Percentiles rank a stretch among this genome's conserved stretches.
Evolutionary conservation across 2,113 vertebrate species (phyloP).

Genomic region (Heterochromis multidens): DNA sequence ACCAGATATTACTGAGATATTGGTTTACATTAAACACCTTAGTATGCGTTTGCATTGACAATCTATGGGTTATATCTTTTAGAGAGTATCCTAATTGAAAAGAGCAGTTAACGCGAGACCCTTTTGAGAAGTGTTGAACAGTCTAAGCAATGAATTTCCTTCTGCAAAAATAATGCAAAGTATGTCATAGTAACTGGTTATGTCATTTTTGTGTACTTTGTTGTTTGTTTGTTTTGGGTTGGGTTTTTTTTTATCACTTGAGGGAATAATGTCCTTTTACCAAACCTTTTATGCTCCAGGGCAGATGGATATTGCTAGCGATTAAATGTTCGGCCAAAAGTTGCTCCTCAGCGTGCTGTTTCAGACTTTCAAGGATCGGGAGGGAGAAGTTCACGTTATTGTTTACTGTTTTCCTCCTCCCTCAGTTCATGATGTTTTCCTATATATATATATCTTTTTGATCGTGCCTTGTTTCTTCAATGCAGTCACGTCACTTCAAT

Average conservation of each 20-base stretch:
- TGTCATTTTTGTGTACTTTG: slow-evolving; percentile 11
- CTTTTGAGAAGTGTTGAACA: background rate
- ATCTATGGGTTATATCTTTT: slow-evolving; percentile 60
- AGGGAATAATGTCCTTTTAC: slow-evolving; percentile 25
- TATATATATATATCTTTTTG: slow-evolving; percentile 50
- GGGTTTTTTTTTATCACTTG: background rate
- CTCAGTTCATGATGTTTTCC: slow-evolving; percentile 25
- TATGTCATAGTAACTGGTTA: slow-evolving; percentile 12
- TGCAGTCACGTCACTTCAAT: slow-evolving; percentile 66
- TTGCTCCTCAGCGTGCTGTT: slow-evolving; percentile 32
- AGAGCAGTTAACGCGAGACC: background rate
- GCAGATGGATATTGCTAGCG: background rate
- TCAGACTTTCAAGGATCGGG: slow-evolving; percentile 2
- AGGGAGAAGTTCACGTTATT: background rate
- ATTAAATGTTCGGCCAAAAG: slow-evolving; percentile 35
- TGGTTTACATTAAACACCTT: slow-evolving; percentile 26
- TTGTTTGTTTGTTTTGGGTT: slow-evolving; percentile 3
- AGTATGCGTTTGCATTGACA: slow-evolving; percentile 71
- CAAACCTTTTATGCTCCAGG: background rate
- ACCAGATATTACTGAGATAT: background rate
- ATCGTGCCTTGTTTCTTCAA: slow-evolving; percentile 73
- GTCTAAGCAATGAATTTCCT: slow-evolving; percentile 26
- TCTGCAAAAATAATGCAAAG: slow-evolving; percentile 43
- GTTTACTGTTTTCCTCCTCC: background rate
- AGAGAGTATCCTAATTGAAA: background rate